These are phyloP conservation scores for Hoplodrina ambigua DNA, from an alignment of 2,888 invertebrate genomes.

Conservation along the genomic window DNA sequence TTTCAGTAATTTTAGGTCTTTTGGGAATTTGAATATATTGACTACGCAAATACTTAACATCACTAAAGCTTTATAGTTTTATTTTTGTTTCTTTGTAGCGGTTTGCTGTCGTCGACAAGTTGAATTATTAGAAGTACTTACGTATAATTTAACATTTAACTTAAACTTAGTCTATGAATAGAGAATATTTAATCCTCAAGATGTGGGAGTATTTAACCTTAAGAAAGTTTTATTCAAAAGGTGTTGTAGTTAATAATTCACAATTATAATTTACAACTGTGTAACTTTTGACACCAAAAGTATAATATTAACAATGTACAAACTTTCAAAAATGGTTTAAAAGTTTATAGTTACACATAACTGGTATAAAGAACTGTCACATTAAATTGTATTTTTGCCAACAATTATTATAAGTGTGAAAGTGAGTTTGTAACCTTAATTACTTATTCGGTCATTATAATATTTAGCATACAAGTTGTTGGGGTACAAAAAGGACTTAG, in stretches of 20 bases:
- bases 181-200: slow-evolving; percentile 5
- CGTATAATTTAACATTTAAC: not conserved
- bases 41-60: slow-evolving; percentile 16
- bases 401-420: too few relatives aligned
- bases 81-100: slow-evolving; percentile 28
- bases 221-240: not conserved
- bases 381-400: too few relatives aligned
- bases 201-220: not conserved
- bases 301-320: too few relatives aligned
- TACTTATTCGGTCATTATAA: too few relatives aligned
- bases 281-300: not conserved
- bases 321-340: not conserved
- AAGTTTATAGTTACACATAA: not conserved
- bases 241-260: slow-evolving; percentile 4
- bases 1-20: not conserved
- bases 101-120: slow-evolving; percentile 11
- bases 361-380: not conserved
- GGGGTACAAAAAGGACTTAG: too few relatives aligned
- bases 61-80: not conserved
- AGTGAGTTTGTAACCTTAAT: too few relatives aligned
- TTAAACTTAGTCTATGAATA: slow-evolving; percentile 1
- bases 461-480: too few relatives aligned
- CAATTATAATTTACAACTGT: not conserved
- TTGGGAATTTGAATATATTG: slow-evolving; percentile 5
- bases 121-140: slow-evolving; percentile 2